Percentiles rank a stretch among this genome's conserved stretches.
Evolutionary conservation across 2,888 invertebrate genomes (phyloP).

Genomic region (Oasisia sp.): DNA sequence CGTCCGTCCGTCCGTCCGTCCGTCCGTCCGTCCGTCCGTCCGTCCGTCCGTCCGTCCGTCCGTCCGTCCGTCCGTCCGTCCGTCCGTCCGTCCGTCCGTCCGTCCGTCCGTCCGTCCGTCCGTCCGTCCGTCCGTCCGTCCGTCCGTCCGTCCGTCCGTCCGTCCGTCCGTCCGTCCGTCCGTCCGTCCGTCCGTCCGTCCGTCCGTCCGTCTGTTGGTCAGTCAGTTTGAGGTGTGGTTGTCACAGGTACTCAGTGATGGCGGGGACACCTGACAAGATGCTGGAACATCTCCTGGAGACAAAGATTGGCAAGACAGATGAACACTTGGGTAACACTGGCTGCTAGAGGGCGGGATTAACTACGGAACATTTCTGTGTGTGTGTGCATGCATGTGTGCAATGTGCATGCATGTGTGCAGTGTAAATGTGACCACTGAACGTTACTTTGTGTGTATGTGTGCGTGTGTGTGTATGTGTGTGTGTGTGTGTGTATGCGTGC

Average conservation of each 20-base stretch:
- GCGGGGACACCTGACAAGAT: constrained; percentile 87
- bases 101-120: neutral
- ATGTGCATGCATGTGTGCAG: neutral
- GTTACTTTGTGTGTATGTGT: too few species aligned
- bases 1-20: neutral
- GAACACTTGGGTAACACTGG: neutral
- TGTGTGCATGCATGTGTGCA: neutral
- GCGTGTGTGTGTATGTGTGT: too few species aligned
- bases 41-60: neutral
- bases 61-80: neutral
- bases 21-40: neutral
- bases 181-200: neutral
- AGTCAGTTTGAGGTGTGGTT: neutral
- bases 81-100: neutral
- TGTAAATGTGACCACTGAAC: too few species aligned
- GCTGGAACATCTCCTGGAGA: constrained; percentile 85
- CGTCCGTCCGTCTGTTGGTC: neutral
- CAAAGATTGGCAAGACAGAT: constrained; percentile 73
- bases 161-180: neutral
- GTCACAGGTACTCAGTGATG: constrained; percentile 79
- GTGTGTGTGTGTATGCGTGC: too few species aligned
- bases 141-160: neutral
- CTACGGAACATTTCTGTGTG: neutral
- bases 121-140: neutral
- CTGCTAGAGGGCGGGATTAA: neutral